Conservation (phyloP, 2,797 vertebrate species). For the Coccyzus lansbergi region DNA sequence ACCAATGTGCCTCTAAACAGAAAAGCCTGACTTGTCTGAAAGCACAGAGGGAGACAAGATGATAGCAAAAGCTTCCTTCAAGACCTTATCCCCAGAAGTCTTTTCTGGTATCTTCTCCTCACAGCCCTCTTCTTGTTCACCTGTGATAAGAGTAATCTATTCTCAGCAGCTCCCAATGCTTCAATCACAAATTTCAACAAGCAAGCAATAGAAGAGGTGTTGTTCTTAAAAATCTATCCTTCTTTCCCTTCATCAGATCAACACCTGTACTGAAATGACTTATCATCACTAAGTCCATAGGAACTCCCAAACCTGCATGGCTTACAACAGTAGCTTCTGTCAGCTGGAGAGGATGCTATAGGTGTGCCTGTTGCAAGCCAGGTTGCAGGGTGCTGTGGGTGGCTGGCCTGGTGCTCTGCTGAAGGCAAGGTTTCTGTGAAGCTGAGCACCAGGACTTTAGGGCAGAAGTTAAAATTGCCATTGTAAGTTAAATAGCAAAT, state of each 20-base stretch:
- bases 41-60: neutral
- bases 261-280: neutral
- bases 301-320: neutral
- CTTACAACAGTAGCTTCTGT: neutral
- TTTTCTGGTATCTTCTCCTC: constrained; percentile 52
- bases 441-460: neutral
- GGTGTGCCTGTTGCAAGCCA: neutral
- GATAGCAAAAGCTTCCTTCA: constrained; percentile 15
- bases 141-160: constrained; percentile 66
- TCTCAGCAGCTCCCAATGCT: constrained; percentile 35
- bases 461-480: neutral
- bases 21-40: constrained; percentile 4
- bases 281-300: neutral
- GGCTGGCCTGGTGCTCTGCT: neutral
- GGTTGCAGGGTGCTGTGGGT: neutral
- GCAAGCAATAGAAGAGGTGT: neutral
- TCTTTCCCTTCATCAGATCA: neutral
- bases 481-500: neutral
- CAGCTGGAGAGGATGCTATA: neutral
- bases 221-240: constrained; percentile 30
- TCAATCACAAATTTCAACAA: constrained; percentile 57
- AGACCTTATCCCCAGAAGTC: constrained; percentile 28
- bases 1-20: neutral
- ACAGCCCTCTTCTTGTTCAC: constrained; percentile 50
- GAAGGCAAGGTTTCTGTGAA: neutral